Percentiles rank a stretch among this genome's conserved stretches.
phyloP scores from a whole-genome alignment of 2,888 invertebrate species.

The Tetranychus truncatus region DNA sequence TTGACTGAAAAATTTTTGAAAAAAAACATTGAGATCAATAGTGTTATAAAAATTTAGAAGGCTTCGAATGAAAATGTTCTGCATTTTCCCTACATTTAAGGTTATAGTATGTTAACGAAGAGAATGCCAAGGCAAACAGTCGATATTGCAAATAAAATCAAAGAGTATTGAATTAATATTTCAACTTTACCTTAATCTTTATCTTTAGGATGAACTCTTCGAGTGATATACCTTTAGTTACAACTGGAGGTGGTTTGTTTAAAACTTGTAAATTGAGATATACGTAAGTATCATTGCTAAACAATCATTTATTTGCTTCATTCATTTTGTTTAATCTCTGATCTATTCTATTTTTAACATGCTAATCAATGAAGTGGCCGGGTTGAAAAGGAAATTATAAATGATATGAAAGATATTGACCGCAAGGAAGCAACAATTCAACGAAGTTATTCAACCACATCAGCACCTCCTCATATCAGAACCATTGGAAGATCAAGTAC shows the following conservation, averaged over 20 bases:
- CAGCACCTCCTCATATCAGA: slow-evolving; percentile 18
- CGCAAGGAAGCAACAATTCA: slow-evolving; percentile 16
- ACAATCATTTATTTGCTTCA: background rate
- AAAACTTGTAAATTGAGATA: slow-evolving; percentile 87
- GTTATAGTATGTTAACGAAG: no score
- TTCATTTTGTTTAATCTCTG: background rate
- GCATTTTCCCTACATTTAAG: no score
- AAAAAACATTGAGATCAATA: no score
- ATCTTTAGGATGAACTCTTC: slow-evolving; percentile 48
- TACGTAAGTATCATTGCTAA: slow-evolving; percentile 29
- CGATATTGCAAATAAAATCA: no score
- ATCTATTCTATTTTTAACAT: background rate
- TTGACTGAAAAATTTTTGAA: no score
- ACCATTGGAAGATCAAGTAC: slow-evolving; percentile 22
- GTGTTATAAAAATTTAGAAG: no score
- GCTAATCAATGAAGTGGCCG: slow-evolving; percentile 45
- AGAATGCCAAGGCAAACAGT: no score
- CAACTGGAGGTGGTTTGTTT: slow-evolving; percentile 73
- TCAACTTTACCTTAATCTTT: background rate
- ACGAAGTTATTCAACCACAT: slow-evolving; percentile 19
- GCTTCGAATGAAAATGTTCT: no score
- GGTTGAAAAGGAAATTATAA: slow-evolving; percentile 74
- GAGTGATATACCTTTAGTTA: slow-evolving; percentile 59
- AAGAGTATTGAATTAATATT: background rate
- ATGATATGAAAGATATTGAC: slow-evolving; percentile 40